Conservation (phyloP, 2,888 invertebrate species). For the Dinocampus coccinellae region DNA sequence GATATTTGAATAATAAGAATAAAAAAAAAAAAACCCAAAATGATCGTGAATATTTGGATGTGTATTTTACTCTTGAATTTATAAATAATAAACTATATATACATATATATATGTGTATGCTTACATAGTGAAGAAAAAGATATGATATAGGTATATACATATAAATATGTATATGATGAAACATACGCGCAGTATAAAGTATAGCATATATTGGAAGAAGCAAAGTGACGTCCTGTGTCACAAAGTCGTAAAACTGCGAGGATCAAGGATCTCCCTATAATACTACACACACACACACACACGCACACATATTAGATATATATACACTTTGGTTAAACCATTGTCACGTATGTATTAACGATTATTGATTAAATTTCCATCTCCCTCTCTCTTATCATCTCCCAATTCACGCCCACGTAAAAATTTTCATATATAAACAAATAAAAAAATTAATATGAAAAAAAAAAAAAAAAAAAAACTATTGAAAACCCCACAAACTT, state of each 20-base stretch:
- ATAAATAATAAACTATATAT: slow-evolving; percentile 66
- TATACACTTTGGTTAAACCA: slow-evolving; percentile 64
- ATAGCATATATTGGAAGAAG: slow-evolving; percentile 51
- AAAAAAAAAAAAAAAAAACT: too few species aligned
- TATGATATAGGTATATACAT: slow-evolving; percentile 40
- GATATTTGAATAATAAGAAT: neutral
- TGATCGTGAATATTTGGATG: slow-evolving; percentile 35
- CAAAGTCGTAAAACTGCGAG: slow-evolving; percentile 63
- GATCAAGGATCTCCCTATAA: slow-evolving; percentile 52
- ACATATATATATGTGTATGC: slow-evolving; percentile 29
- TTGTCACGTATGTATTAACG: slow-evolving; percentile 61
- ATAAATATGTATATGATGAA: too few species aligned
- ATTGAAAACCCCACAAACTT: too few species aligned
- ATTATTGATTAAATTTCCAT: slow-evolving; percentile 52
- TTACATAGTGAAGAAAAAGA: neutral
- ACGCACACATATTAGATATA: too few species aligned
- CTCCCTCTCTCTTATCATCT: neutral
- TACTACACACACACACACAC: slow-evolving; percentile 36
- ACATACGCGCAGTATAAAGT: slow-evolving; percentile 58
- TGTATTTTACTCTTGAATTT: slow-evolving; percentile 48
- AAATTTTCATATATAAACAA: too few species aligned
- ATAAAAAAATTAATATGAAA: too few species aligned
- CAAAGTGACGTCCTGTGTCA: slow-evolving; percentile 67
- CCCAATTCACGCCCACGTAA: neutral
- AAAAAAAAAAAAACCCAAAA: neutral